phyloP scores from a whole-genome alignment of 2,113 vertebrate species.

The Peucedramus taeniatus region DNA sequence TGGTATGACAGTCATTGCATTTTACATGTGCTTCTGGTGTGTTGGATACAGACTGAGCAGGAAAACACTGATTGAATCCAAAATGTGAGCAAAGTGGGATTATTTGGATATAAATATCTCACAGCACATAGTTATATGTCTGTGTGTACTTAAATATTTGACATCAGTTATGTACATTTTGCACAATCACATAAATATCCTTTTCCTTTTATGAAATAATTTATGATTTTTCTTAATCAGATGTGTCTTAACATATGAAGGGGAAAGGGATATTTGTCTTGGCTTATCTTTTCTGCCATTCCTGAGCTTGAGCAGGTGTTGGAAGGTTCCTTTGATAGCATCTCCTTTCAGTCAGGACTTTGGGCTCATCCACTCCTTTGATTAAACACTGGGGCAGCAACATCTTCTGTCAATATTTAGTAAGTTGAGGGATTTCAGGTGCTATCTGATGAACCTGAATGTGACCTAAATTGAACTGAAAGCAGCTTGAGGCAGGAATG shows the following conservation, averaged over 20 bases:
- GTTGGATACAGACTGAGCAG: not conserved
- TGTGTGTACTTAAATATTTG: not conserved
- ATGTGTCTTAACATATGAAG: not conserved
- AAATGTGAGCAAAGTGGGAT: not conserved
- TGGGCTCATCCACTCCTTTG: not conserved
- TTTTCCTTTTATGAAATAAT: not conserved
- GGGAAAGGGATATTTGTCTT: not conserved
- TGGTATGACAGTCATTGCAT: fast-evolving
- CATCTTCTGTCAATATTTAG: conserved; percentile 11
- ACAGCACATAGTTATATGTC: fast-evolving
- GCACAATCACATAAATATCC: not conserved
- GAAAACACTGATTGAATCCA: not conserved
- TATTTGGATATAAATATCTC: not conserved
- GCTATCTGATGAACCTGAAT: not conserved
- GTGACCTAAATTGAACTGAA: conserved; percentile 40
- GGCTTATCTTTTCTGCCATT: not conserved
- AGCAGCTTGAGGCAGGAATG: conserved; percentile 12
- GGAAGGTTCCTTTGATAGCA: not conserved
- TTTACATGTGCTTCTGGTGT: not conserved
- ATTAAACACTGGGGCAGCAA: not conserved
- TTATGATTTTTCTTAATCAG: not conserved
- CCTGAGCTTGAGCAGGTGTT: not conserved
- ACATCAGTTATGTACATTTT: not conserved
- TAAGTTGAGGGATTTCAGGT: not conserved
- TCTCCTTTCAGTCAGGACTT: not conserved